A percentile compares a stretch with the other conserved stretches of the same genome.
phyloP scores from a whole-genome alignment of 1,140 invertebrate species.

The Ylistrum balloti region DNA sequence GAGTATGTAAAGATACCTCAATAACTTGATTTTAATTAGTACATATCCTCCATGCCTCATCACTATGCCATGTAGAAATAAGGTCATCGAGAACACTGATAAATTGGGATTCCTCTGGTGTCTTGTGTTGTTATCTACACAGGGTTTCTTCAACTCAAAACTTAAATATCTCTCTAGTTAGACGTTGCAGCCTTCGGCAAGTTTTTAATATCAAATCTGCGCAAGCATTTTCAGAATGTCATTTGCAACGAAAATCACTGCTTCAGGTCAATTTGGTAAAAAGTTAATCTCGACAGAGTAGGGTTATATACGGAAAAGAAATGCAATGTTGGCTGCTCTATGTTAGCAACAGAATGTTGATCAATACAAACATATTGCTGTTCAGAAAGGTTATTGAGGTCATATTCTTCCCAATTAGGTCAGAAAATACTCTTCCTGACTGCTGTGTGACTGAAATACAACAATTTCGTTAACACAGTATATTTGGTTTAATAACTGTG shows the following conservation, averaged over 20 bases:
- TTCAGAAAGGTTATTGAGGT: too few relatives aligned
- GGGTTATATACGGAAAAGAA: not conserved
- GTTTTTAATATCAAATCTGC: not conserved
- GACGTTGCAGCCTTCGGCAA: not conserved
- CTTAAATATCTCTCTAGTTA: not conserved
- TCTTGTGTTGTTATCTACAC: not conserved
- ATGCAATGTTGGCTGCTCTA: too few relatives aligned
- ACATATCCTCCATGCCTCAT: not conserved
- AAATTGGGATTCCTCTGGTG: not conserved
- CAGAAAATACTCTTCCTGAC: too few relatives aligned
- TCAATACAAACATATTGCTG: too few relatives aligned
- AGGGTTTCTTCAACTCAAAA: not conserved
- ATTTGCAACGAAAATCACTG: conserved; percentile 24
- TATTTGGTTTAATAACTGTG: not conserved
- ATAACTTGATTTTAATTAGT: not conserved
- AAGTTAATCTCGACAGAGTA: conserved; percentile 5
- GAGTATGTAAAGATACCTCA: not conserved
- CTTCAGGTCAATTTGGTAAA: not conserved
- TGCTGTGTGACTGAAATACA: not conserved
- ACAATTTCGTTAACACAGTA: too few relatives aligned
- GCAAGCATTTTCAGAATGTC: not conserved
- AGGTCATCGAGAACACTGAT: not conserved
- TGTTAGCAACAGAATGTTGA: too few relatives aligned
- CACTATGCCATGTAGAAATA: not conserved
- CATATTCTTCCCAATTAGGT: too few relatives aligned